A percentile compares a stretch with the other conserved stretches of the same genome.
Conservation (phyloP, 1,140 invertebrate species). For the Phthorimaea operculella region DNA sequence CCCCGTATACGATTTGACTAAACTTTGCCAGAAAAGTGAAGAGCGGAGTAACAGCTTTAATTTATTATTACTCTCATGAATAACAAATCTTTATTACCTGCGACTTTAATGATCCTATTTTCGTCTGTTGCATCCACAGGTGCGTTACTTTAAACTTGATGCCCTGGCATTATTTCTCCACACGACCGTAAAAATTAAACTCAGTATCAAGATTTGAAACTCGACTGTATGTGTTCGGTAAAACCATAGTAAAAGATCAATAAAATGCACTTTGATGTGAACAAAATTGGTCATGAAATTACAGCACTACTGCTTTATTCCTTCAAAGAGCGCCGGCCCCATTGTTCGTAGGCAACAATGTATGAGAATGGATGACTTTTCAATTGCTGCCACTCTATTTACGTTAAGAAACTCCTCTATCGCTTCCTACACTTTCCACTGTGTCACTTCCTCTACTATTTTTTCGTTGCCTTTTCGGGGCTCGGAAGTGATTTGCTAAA, state of each 20-base stretch:
- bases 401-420: conserved; percentile 44
- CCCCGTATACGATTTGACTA: neutral
- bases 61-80: too few species aligned
- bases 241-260: too few species aligned
- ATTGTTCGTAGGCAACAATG: conserved; percentile 38
- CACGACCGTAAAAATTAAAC: too few species aligned
- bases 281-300: conserved; percentile 22
- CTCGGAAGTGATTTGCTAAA: conserved; percentile 63
- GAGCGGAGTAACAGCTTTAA: too few species aligned
- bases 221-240: too few species aligned
- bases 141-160: too few species aligned
- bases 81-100: too few species aligned
- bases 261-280: too few species aligned
- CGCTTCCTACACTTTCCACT: conserved; percentile 32
- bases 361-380: conserved; percentile 56
- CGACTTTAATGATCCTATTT: too few species aligned
- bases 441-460: conserved; percentile 63
- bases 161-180: too few species aligned
- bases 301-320: conserved; percentile 36
- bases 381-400: conserved; percentile 60
- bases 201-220: too few species aligned
- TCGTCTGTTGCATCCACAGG: too few species aligned
- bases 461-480: conserved; percentile 38
- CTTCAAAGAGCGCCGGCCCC: conserved; percentile 21
- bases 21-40: neutral